phyloP scores from a whole-genome alignment of 2,113 vertebrate species.

The Platanista minor region DNA sequence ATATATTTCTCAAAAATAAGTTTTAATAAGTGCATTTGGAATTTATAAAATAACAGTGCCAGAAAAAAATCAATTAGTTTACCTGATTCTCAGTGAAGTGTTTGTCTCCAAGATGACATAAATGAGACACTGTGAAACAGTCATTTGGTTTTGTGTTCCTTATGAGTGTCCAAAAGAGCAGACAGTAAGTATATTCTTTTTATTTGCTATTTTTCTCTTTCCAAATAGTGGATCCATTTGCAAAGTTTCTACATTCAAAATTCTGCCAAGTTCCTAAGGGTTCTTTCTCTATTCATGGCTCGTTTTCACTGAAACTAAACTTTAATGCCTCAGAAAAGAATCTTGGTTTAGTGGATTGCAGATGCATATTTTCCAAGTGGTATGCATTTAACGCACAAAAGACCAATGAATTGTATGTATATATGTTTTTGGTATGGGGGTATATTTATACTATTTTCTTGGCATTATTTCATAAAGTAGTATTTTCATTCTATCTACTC shows the following conservation, averaged over 20 bases:
- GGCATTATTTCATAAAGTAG: background rate
- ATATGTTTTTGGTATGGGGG: background rate
- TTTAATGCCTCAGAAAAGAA: background rate
- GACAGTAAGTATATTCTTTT: background rate
- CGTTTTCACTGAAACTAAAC: background rate
- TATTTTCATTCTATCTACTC: background rate
- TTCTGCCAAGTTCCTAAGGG: background rate
- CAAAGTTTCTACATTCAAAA: background rate
- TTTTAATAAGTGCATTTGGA: background rate
- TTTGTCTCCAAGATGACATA: background rate
- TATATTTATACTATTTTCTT: background rate
- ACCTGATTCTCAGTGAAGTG: background rate
- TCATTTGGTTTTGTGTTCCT: background rate
- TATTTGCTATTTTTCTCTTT: background rate
- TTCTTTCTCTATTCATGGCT: background rate
- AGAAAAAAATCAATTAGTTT: background rate
- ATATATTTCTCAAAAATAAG: background rate
- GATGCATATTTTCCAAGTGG: background rate
- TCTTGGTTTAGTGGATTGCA: background rate
- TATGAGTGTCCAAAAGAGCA: background rate
- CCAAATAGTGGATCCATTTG: background rate
- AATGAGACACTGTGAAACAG: background rate
- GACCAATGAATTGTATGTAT: background rate
- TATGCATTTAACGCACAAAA: background rate
- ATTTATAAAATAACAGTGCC: background rate